Percentiles rank a stretch among this genome's conserved stretches.
These are phyloP conservation scores for Passer montanus DNA, from an alignment of 2,113 vertebrate species.

Conservation along the genomic window DNA sequence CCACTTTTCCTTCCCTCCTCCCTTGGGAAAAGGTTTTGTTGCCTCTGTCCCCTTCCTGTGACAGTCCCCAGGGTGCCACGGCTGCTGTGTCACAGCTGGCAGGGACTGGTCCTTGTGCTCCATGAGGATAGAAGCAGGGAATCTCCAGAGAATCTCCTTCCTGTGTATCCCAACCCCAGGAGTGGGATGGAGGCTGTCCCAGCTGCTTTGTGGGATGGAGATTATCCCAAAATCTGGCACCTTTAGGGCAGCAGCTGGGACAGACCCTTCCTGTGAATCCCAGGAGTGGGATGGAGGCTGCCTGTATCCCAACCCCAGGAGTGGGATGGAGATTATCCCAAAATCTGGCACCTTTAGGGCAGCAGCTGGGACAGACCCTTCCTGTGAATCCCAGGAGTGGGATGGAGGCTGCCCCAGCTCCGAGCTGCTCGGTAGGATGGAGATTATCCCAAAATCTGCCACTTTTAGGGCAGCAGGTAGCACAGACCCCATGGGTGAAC, in stretches of 20 bases:
- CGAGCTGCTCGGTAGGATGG: too few species aligned
- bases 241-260: not conserved
- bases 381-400: not conserved
- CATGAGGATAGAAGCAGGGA: not conserved
- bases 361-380: too few species aligned
- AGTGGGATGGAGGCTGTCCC: not conserved
- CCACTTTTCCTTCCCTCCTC: not conserved
- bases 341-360: not conserved
- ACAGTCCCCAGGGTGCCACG: too few species aligned
- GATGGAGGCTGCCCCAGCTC: too few species aligned
- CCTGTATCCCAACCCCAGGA: too few species aligned
- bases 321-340: not conserved
- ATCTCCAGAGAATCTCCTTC: not conserved
- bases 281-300: not conserved
- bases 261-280: not conserved
- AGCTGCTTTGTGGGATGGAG: not conserved
- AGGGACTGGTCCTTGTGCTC: not conserved
- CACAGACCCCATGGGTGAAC: not conserved
- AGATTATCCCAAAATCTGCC: not conserved
- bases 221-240: not conserved
- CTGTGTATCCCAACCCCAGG: not conserved
- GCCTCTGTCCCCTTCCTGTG: not conserved
- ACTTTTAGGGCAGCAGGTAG: not conserved
- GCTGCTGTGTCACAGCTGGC: not conserved
- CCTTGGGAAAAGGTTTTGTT: not conserved